Conservation (phyloP, 2,888 invertebrate species). For the Agrochola lychnidis region DNA sequence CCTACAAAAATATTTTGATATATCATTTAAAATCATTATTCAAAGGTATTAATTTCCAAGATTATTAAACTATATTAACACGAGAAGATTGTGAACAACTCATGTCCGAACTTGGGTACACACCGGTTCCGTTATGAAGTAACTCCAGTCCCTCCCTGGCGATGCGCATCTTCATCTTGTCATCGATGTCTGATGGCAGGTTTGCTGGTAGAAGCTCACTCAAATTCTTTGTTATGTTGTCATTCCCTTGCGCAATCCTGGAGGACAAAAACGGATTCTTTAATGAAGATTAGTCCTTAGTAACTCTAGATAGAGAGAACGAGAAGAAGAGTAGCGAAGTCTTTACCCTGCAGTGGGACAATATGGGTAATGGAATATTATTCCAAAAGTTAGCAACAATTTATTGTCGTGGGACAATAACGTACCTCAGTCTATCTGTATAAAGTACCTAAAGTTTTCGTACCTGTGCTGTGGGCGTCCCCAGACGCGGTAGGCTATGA, state of each 20-base stretch:
- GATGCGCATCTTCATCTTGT: constrained; percentile 81
- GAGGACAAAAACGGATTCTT: background rate
- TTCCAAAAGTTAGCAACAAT: background rate
- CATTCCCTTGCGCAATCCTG: constrained; percentile 79
- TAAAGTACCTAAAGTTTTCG: background rate
- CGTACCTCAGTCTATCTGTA: background rate
- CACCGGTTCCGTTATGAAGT: constrained; percentile 94
- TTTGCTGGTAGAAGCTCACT: constrained; percentile 77
- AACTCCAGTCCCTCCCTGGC: constrained; percentile 90
- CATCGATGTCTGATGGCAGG: constrained; percentile 80
- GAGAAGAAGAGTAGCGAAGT: background rate
- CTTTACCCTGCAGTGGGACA: background rate
- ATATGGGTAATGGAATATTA: background rate
- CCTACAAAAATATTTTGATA: background rate
- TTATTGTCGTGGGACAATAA: background rate
- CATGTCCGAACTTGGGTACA: constrained; percentile 24
- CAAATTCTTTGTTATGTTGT: constrained; percentile 79
- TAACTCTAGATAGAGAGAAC: background rate
- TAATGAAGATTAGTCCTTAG: background rate
- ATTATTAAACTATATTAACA: background rate
- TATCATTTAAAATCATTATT: background rate
- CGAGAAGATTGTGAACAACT: background rate
- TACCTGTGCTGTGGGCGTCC: constrained; percentile 89
- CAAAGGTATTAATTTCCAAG: background rate
- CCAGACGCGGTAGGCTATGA: constrained; percentile 94